phyloP scores from a whole-genome alignment of 2,113 vertebrate genomes.

The Sylvilagus bachmani region DNA sequence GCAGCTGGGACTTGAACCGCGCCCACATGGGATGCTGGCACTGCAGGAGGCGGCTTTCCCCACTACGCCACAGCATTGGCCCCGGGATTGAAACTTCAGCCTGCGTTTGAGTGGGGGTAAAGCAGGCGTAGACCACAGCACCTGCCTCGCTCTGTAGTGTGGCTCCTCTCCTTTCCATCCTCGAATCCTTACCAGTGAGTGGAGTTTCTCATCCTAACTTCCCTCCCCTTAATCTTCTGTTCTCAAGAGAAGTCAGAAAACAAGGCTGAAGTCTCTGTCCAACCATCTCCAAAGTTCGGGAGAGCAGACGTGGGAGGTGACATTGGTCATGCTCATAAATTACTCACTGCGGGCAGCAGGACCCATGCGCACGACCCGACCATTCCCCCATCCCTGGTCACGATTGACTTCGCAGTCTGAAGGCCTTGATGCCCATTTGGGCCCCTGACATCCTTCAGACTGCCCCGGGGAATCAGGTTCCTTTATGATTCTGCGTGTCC shows the following conservation, averaged over 20 bases:
- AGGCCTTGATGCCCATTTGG: neutral
- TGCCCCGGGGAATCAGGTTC: neutral
- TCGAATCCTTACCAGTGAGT: neutral
- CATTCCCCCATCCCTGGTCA: neutral
- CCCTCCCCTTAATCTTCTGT: neutral
- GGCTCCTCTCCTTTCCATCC: too few relatives aligned
- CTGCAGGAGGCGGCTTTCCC: too few relatives aligned
- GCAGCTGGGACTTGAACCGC: too few relatives aligned
- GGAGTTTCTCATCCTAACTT: neutral
- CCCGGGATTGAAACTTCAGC: neutral
- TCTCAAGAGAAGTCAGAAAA: neutral
- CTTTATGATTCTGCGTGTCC: neutral
- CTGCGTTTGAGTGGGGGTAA: neutral
- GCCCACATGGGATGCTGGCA: too few relatives aligned
- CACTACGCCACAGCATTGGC: too few relatives aligned
- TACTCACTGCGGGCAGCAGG: neutral
- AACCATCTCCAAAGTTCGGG: neutral
- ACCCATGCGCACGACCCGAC: fast-evolving
- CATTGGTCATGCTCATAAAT: neutral
- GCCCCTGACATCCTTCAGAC: too few relatives aligned
- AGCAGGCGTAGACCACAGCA: too few relatives aligned
- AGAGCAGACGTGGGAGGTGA: neutral
- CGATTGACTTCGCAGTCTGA: too few relatives aligned
- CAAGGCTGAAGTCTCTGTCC: neutral
- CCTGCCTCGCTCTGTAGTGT: too few relatives aligned